These are phyloP conservation scores for Proteles cristata DNA, from an alignment of 2,113 vertebrate species.

Conservation along the genomic window DNA sequence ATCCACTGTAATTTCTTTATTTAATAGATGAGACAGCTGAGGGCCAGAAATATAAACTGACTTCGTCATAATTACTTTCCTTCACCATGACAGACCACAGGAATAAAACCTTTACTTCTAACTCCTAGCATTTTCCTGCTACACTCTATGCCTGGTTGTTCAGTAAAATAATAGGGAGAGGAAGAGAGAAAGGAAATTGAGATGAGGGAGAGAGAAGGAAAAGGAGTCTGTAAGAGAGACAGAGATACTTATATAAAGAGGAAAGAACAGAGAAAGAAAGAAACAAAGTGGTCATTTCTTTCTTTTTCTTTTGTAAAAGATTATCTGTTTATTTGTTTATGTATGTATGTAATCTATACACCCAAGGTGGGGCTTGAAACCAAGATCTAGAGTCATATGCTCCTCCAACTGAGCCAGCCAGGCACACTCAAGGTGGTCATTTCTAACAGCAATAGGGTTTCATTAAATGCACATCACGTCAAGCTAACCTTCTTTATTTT, in stretches of 20 bases:
- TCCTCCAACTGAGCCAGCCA: too few relatives aligned
- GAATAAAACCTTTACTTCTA: slow-evolving; percentile 43
- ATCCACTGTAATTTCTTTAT: slow-evolving; percentile 61
- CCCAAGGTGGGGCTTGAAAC: too few relatives aligned
- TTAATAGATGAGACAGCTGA: slow-evolving; percentile 60
- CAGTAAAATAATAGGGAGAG: not conserved
- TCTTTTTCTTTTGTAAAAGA: too few relatives aligned
- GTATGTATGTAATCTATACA: too few relatives aligned
- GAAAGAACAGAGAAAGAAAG: not conserved
- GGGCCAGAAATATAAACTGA: slow-evolving; percentile 49
- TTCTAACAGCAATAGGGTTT: not conserved
- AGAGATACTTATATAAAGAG: not conserved
- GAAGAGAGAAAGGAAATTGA: slow-evolving; percentile 12
- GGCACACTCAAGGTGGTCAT: not conserved
- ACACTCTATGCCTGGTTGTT: not conserved
- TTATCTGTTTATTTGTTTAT: too few relatives aligned
- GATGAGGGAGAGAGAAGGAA: not conserved
- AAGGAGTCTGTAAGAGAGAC: not conserved
- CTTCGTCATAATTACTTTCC: slow-evolving; percentile 6
- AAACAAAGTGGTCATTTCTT: not conserved
- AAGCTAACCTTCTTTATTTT: slow-evolving; percentile 16
- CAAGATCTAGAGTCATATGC: too few relatives aligned
- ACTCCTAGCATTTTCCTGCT: not conserved
- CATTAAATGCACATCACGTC: not conserved
- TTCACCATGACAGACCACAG: not conserved